phyloP scores from a whole-genome alignment of 2,888 invertebrate species.

The Formica aserva region DNA sequence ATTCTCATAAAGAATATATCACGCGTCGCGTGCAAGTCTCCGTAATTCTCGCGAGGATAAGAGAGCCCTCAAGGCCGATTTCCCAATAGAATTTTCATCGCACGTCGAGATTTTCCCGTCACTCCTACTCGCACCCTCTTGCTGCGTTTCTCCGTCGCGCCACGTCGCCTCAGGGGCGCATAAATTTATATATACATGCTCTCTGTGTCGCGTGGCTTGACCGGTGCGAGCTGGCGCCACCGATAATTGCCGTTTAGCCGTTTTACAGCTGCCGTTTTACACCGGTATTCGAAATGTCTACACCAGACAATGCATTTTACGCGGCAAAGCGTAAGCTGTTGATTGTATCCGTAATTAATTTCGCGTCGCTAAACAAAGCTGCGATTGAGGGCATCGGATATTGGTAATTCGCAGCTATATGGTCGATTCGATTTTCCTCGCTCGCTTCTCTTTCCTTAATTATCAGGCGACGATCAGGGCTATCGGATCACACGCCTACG shows the following conservation, averaged over 20 bases:
- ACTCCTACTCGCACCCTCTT: conserved; percentile 16
- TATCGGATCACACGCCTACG: conserved; percentile 17
- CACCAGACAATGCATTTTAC: not conserved
- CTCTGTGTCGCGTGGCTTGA: conserved; percentile 19
- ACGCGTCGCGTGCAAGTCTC: not conserved
- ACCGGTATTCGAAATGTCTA: not conserved
- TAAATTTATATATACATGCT: conserved; percentile 17
- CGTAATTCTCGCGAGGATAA: not conserved
- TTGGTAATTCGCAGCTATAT: not conserved
- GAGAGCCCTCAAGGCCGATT: not conserved
- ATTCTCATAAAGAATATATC: not conserved
- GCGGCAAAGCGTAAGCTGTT: not conserved
- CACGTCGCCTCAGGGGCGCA: conserved; percentile 16
- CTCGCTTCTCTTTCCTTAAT: conserved; percentile 13
- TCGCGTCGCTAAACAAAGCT: not conserved
- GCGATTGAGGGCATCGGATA: not conserved
- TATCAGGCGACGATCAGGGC: not conserved
- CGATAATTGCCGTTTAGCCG: conserved; percentile 48
- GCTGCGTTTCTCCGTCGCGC: conserved; percentile 16
- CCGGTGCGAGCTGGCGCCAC: conserved; percentile 27
- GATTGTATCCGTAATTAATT: conserved; percentile 30
- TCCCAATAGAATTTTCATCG: not conserved
- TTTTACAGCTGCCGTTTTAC: conserved; percentile 27
- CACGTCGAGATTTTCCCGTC: conserved; percentile 20
- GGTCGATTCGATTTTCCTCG: not conserved